These are phyloP conservation scores for Theretra japonica DNA, from an alignment of 2,888 invertebrate species.

Conservation along the genomic window DNA sequence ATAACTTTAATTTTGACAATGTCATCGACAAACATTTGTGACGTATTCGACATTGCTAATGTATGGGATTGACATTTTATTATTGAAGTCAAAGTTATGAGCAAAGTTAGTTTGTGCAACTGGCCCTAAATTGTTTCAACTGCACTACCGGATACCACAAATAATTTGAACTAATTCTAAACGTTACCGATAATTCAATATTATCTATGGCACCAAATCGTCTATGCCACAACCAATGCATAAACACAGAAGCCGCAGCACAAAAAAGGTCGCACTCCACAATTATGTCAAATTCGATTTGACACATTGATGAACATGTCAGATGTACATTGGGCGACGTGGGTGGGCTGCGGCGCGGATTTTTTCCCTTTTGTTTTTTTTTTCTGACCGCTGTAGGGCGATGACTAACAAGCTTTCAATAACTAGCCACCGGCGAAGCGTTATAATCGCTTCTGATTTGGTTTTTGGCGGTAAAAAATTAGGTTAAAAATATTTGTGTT, in stretches of 20 bases:
- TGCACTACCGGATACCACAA: too few relatives aligned
- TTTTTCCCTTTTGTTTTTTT: conserved; percentile 58
- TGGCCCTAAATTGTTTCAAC: too few relatives aligned
- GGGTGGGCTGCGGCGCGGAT: conserved; percentile 75
- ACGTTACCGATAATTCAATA: neutral
- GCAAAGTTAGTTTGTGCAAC: too few relatives aligned
- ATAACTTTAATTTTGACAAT: too few relatives aligned
- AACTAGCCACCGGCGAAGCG: conserved; percentile 76
- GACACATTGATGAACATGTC: conserved; percentile 83
- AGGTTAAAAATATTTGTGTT: conserved; percentile 1
- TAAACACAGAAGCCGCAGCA: conserved; percentile 54
- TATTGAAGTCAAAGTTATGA: too few relatives aligned
- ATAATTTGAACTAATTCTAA: neutral
- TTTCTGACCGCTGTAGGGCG: conserved; percentile 65
- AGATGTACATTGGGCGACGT: conserved; percentile 73
- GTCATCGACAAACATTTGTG: too few relatives aligned
- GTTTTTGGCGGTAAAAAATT: conserved; percentile 47
- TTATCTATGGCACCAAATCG: conserved; percentile 22
- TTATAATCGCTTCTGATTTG: conserved; percentile 66
- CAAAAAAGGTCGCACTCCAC: conserved; percentile 40
- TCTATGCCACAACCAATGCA: conserved; percentile 25
- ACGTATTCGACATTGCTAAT: too few relatives aligned
- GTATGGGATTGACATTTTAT: too few relatives aligned
- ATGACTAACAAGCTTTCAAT: conserved; percentile 78
- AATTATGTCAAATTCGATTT: conserved; percentile 83